phyloP scores from a whole-genome alignment of 2,797 vertebrate species.

The Myiotriccus ornatus region DNA sequence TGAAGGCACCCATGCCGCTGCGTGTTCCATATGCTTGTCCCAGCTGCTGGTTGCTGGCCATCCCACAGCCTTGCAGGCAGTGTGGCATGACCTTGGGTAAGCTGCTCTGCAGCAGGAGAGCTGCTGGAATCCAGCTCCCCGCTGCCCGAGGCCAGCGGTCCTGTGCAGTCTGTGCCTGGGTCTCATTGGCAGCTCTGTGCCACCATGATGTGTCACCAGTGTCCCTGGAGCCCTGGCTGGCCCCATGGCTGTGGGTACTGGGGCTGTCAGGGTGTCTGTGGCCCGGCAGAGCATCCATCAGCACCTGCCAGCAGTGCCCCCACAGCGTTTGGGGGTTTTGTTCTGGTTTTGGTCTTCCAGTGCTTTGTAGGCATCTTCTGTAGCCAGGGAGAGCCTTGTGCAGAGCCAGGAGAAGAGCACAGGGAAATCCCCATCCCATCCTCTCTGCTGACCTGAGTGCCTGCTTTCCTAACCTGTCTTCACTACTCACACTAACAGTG shows the following conservation, averaged over 20 bases:
- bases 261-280: accelerated
- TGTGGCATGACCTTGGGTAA: neutral
- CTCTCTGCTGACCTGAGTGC: conserved; percentile 43
- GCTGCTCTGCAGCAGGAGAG: accelerated
- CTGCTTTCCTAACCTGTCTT: conserved; percentile 53
- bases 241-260: neutral
- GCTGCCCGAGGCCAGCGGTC: accelerated
- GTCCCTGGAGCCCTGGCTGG: neutral
- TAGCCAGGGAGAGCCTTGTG: neutral
- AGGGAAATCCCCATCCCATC: conserved; percentile 48
- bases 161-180: accelerated
- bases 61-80: neutral
- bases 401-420: neutral
- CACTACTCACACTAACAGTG: conserved; percentile 18
- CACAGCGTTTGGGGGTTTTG: accelerated
- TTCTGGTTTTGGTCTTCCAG: neutral
- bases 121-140: accelerated
- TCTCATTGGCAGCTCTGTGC: neutral
- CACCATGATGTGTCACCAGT: accelerated
- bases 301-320: accelerated
- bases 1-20: accelerated
- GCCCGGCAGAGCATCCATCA: neutral
- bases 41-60: accelerated
- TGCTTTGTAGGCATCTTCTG: neutral
- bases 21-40: accelerated